Base-by-base conservation (phyloP, 2,888 invertebrate species). In the Mythimna loreyi region DNA sequence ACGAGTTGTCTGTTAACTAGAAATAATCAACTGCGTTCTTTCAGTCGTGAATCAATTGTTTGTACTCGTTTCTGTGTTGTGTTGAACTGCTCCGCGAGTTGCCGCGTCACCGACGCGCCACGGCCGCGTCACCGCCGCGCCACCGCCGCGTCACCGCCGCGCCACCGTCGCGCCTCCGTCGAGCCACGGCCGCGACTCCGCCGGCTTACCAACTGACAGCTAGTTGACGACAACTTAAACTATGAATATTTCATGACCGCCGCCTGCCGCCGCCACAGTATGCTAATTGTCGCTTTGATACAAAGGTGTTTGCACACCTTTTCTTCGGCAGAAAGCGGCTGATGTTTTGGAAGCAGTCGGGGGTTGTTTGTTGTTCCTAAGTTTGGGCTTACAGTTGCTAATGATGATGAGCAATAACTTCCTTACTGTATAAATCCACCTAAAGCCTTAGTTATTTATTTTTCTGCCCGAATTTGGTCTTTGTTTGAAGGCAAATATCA, bases 181-280 rank as follows among this genome's bases (percentile, higher is more conserved):
- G n/a, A n/a, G n/a, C n/a, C n/a, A n/a, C n/a, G n/a, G n/a, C n/a
- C n/a, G n/a, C n/a, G n/a, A n/a, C n/a, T n/a, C n/a, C n/a, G n/a
- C n/a, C n/a, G 13, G 40, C 53, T 52, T 7, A 5, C 33, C 21
- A 62, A 63, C 25, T 64, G 50, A 28, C 28, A 58, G 23, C 33
- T 60, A 67, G 40, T 63, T 58, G 19, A 16, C 40, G 19, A 28
- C 33, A 78, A 76, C 53, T 76, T 72, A 33, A 16, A 49, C 47
- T 50, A 74, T 81, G 81, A 80, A 81, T 81, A 83, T 83, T 83
- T 80, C 71, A 81, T 81, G 74, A 52, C 36, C 9, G n/a, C 23
- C 73, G 57, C 55, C 40, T 58, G 57, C 25, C n/a, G 47, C 4
- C 25, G 4, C 50, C 36, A 21, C 57, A 50, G 19, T 76, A 83